Conservation (phyloP, 1,140 invertebrate genomes). For the Melitaea cinxia region DNA sequence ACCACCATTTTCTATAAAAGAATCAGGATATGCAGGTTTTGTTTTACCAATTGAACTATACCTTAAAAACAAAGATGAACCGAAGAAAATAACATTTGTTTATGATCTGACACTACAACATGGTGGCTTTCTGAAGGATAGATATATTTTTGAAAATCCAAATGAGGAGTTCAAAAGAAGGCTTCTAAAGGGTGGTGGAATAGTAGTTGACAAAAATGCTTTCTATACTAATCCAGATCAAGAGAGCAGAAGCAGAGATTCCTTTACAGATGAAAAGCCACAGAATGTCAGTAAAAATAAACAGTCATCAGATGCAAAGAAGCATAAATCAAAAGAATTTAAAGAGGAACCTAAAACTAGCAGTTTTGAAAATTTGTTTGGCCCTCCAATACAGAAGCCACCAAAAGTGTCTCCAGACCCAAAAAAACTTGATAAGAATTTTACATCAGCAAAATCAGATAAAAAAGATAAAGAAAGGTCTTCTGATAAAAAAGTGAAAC, state of each 20-base stretch:
- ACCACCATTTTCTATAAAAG: constrained; percentile 94
- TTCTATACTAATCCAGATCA: constrained; percentile 77
- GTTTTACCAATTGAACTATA: constrained; percentile 94
- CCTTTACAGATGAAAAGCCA: constrained; percentile 76
- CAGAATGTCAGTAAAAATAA: constrained; percentile 87
- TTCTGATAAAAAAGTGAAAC: constrained; percentile 84
- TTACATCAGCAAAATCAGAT: constrained; percentile 78
- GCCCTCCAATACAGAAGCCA: constrained; percentile 88
- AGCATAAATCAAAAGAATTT: constrained; percentile 86
- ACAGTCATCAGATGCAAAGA: constrained; percentile 84
- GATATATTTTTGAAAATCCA: constrained; percentile 89
- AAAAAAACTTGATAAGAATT: constrained; percentile 84
- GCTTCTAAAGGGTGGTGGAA: constrained; percentile 93
- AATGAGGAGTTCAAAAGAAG: constrained; percentile 94
- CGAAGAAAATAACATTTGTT: constrained; percentile 91
- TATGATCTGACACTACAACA: constrained; percentile 94
- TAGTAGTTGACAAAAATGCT: constrained; percentile 66
- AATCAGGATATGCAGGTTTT: constrained; percentile 98
- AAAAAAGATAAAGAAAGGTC: constrained; percentile 84
- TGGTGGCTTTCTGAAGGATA: constrained; percentile 89
- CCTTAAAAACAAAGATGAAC: constrained; percentile 95
- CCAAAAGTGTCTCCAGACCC: constrained; percentile 85
- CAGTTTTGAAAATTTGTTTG: constrained; percentile 90
- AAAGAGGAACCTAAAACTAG: constrained; percentile 83
- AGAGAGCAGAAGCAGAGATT: constrained; percentile 79